Conservation (phyloP, 1,140 invertebrate genomes). For the Drosophila kikkawai region DNA sequence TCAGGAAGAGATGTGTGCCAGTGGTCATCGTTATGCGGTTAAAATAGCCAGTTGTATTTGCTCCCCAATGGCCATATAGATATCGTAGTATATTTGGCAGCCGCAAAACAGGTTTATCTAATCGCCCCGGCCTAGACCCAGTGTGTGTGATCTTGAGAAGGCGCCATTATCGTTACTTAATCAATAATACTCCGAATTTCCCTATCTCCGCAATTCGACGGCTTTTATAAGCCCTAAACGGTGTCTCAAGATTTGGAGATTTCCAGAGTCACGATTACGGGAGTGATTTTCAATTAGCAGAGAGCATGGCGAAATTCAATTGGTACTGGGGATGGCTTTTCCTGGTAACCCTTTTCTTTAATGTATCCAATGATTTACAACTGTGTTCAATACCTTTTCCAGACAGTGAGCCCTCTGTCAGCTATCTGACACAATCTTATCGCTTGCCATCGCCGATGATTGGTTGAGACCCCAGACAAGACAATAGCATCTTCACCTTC, state of each 20-base stretch:
- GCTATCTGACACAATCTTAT: conserved; percentile 48
- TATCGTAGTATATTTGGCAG: conserved; percentile 24
- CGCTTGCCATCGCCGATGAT: conserved; percentile 17
- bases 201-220: conserved; percentile 42
- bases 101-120: conserved; percentile 55
- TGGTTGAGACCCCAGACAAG: conserved; percentile 19
- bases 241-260: conserved; percentile 25
- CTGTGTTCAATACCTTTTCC: background rate
- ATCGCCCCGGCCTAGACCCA: conserved; percentile 39
- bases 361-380: conserved; percentile 7
- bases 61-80: conserved; percentile 22
- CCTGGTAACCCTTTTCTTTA: too few species aligned
- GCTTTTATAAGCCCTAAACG: conserved; percentile 54
- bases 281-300: conserved; percentile 3
- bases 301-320: conserved; percentile 6
- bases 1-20: background rate
- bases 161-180: conserved; percentile 46
- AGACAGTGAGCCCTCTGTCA: conserved; percentile 1
- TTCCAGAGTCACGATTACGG: conserved; percentile 57
- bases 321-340: background rate
- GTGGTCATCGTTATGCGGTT: conserved; percentile 46
- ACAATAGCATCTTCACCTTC: conserved; percentile 25
- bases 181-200: conserved; percentile 53
- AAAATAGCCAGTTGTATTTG: conserved; percentile 1
- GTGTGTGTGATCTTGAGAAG: conserved; percentile 57